phyloP scores from a whole-genome alignment of 1,140 invertebrate genomes.

The Anastatus disparis region DNA sequence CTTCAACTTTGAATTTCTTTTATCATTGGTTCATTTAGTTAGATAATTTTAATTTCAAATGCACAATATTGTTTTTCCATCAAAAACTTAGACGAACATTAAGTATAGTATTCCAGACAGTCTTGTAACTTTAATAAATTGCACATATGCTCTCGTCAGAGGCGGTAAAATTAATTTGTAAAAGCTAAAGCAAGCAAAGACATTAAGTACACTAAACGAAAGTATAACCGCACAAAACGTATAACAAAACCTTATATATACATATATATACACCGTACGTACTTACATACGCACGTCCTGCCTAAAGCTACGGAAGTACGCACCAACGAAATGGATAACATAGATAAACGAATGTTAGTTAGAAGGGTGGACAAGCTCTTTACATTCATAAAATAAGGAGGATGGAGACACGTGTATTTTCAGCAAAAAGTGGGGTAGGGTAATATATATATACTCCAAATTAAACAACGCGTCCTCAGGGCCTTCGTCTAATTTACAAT shows the following conservation, averaged over 20 bases:
- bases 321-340: slow-evolving; percentile 2
- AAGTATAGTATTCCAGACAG: too few species aligned
- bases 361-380: too few species aligned
- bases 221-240: neutral
- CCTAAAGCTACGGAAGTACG: neutral
- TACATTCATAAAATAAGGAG: too few species aligned
- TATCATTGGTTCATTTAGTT: too few species aligned
- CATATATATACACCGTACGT: too few species aligned
- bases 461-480: slow-evolving; percentile 48
- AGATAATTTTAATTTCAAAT: too few species aligned
- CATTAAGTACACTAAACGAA: neutral
- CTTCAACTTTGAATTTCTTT: too few species aligned
- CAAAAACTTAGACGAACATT: too few species aligned
- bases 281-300: neutral
- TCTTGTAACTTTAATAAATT: neutral
- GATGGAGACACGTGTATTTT: slow-evolving; percentile 21
- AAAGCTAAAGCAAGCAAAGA: neutral
- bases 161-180: neutral
- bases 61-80: too few species aligned
- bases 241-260: too few species aligned
- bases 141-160: neutral
- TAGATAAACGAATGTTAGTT: slow-evolving; percentile 8
- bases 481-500: slow-evolving; percentile 45
- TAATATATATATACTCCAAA: slow-evolving; percentile 46
- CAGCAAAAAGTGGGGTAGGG: slow-evolving; percentile 18